phyloP scores from a whole-genome alignment of 2,888 invertebrate genomes.

The Flabesymbios commensalis region DNA sequence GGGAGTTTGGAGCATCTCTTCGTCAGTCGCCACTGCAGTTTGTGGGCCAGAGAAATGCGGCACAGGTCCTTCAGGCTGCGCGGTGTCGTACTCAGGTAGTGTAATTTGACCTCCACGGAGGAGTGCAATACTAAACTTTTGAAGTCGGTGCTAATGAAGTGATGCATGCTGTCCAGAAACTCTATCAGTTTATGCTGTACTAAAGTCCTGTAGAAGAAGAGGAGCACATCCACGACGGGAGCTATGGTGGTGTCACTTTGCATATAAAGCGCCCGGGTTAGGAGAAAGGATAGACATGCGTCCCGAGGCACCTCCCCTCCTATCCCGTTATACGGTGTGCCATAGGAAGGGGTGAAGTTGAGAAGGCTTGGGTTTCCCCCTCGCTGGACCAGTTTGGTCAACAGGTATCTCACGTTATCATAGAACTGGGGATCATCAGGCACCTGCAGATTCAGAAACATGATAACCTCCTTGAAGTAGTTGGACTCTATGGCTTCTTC shows the following conservation, averaged over 20 bases:
- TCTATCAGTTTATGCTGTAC: conserved; percentile 28
- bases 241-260: conserved; percentile 10
- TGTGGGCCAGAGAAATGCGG: conserved; percentile 28
- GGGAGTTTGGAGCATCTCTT: conserved; percentile 28
- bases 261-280: conserved; percentile 25
- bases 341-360: conserved; percentile 31
- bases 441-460: conserved; percentile 30
- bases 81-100: conserved; percentile 13
- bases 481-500: conserved; percentile 34
- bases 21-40: conserved; percentile 29
- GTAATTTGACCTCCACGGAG: conserved; percentile 6
- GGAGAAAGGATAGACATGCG: conserved; percentile 26
- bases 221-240: conserved; percentile 23
- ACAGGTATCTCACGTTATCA: conserved; percentile 23
- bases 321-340: conserved; percentile 20
- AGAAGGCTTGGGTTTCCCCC: conserved; percentile 35
- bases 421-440: conserved; percentile 28
- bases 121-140: conserved; percentile 10
- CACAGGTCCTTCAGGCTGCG: conserved; percentile 28
- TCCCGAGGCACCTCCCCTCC: conserved; percentile 19
- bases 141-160: conserved; percentile 29
- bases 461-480: conserved; percentile 35
- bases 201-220: conserved; percentile 26
- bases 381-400: conserved; percentile 29
- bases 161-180: conserved; percentile 26